Evolutionary conservation across 2,113 vertebrate species (phyloP).

Genomic region (Mugil cephalus): DNA sequence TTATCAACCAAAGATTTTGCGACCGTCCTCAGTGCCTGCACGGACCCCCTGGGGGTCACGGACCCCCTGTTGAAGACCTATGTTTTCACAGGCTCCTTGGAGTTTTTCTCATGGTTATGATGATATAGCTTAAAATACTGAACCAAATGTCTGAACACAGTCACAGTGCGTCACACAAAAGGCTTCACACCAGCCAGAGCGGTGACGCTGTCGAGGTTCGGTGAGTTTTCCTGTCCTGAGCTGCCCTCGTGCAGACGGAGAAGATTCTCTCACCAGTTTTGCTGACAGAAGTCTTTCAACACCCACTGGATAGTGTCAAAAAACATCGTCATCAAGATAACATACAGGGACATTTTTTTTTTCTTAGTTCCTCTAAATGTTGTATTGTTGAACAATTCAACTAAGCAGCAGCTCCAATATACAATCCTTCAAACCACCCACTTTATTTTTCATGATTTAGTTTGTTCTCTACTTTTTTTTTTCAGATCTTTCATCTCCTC

Average conservation of each 20-base stretch:
- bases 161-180: no score
- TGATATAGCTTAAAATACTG: no score
- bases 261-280: constrained; percentile 17
- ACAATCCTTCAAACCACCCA: no score
- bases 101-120: no score
- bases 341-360: constrained; percentile 17
- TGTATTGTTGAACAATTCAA: neutral
- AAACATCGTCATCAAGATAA: constrained; percentile 30
- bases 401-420: neutral
- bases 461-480: neutral
- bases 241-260: constrained; percentile 12
- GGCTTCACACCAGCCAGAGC: no score
- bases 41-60: no score
- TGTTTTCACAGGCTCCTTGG: no score
- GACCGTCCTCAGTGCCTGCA: no score
- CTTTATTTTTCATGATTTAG: neutral
- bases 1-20: no score
- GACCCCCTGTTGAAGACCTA: no score
- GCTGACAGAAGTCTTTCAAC: constrained; percentile 46
- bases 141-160: no score
- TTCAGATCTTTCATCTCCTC: neutral
- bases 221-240: neutral
- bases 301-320: constrained; percentile 8
- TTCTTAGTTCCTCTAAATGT: constrained; percentile 34
- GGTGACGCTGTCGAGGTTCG: no score